Percentiles rank a stretch among this genome's conserved stretches.
Evolutionary conservation across 2,888 invertebrate genomes (phyloP).

Genomic region (Amphipyra tragopoginis): DNA sequence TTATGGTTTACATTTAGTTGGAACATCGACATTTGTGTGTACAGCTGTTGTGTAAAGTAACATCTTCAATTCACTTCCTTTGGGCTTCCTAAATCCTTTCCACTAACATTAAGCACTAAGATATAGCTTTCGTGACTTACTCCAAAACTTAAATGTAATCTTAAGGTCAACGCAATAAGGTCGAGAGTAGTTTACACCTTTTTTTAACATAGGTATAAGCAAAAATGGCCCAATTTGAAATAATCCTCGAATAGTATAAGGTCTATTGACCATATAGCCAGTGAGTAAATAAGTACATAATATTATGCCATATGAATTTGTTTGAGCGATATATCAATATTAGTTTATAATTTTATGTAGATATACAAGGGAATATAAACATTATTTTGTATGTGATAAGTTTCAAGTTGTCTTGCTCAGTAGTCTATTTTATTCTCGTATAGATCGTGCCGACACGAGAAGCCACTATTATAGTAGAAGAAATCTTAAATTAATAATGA

Average conservation of each 20-base stretch:
- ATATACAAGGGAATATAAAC: slow-evolving; percentile 10
- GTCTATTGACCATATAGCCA: slow-evolving; percentile 44
- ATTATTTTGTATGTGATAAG: slow-evolving; percentile 23
- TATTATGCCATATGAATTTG: background rate
- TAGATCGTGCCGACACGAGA: no score
- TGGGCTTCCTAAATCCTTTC: slow-evolving; percentile 34
- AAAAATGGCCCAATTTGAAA: slow-evolving; percentile 32
- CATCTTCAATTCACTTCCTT: slow-evolving; percentile 13
- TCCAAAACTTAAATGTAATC: slow-evolving; percentile 22
- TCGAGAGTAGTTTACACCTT: slow-evolving; percentile 8
- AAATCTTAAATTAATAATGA: background rate
- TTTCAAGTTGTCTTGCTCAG: slow-evolving; percentile 28
- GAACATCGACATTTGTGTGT: slow-evolving; percentile 9
- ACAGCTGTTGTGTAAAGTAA: slow-evolving; percentile 8
- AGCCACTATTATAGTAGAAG: no score
- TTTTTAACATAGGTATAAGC: slow-evolving; percentile 32
- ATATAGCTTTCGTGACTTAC: slow-evolving; percentile 23
- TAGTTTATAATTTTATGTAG: slow-evolving; percentile 7
- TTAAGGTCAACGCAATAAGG: slow-evolving; percentile 45
- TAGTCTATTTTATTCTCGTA: background rate
- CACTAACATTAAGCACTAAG: slow-evolving; percentile 26
- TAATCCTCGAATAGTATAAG: slow-evolving; percentile 10
- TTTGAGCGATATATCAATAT: slow-evolving; percentile 7
- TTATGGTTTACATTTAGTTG: slow-evolving; percentile 16
- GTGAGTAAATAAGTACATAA: slow-evolving; percentile 10